Evolutionary conservation across 2,113 vertebrate species (phyloP).

Genomic region (Oostethus manadensis): DNA sequence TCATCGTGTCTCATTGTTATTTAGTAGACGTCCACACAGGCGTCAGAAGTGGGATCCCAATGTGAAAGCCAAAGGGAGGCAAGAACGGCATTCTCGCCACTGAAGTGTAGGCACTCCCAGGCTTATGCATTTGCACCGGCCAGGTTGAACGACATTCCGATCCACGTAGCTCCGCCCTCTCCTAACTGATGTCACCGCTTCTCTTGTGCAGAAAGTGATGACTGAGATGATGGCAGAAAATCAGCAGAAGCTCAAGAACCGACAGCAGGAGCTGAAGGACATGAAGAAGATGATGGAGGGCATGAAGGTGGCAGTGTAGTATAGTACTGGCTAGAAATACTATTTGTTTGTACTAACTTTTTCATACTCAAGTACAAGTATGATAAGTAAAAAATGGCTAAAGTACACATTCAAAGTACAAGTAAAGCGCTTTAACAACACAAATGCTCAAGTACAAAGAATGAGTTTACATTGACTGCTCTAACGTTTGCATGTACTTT

Average conservation of each 20-base stretch:
- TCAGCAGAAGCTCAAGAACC: constrained; percentile 60
- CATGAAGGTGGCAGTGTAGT: constrained; percentile 57
- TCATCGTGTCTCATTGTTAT: too few species aligned
- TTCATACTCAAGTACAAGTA: background rate
- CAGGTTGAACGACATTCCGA: constrained; percentile 58
- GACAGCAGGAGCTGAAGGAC: constrained; percentile 71
- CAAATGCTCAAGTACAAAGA: too few species aligned
- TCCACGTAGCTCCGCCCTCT: background rate
- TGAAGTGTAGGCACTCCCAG: background rate
- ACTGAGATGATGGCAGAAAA: constrained; percentile 55
- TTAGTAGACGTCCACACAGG: too few species aligned
- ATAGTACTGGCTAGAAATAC: too few species aligned
- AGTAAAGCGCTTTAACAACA: too few species aligned
- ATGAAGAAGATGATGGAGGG: constrained; percentile 70
- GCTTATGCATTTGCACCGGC: constrained; percentile 15
- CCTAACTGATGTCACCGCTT: background rate
- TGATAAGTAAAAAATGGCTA: too few species aligned
- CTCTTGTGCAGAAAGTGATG: constrained; percentile 57
- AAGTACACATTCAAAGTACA: too few species aligned
- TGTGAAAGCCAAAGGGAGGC: too few species aligned
- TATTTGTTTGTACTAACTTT: background rate
- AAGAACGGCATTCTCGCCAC: too few species aligned
- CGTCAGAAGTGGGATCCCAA: too few species aligned
- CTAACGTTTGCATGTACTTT: too few species aligned
- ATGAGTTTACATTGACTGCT: too few species aligned